Conservation (phyloP, 37 sponge, comb jelly and placozoan genomes). For the Theonella swinhoei region DNA sequence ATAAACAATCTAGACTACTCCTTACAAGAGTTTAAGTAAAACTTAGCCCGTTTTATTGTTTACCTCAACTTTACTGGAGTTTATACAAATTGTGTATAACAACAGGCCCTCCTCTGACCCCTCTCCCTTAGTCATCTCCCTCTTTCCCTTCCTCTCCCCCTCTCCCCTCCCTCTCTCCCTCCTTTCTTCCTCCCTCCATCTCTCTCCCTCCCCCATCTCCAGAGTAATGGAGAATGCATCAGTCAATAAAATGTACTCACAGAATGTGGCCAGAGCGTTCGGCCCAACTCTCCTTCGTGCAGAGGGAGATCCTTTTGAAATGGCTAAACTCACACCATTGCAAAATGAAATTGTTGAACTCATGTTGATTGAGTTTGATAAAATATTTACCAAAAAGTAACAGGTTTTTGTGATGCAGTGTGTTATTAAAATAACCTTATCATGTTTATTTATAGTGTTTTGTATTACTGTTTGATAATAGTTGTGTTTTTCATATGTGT, state of each 20-base stretch:
- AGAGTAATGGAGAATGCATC: constrained; percentile 68
- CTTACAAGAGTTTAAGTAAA: too few relatives aligned
- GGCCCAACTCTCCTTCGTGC: constrained; percentile 79
- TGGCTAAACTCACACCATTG: constrained; percentile 71
- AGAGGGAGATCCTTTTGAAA: constrained; percentile 61
- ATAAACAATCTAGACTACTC: too few relatives aligned
- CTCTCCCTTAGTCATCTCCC: too few relatives aligned
- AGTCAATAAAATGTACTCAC: constrained; percentile 69
- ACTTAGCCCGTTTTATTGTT: too few relatives aligned
- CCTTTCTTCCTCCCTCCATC: background rate
- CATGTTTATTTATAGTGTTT: too few relatives aligned
- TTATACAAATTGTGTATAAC: too few relatives aligned
- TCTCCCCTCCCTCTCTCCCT: too few relatives aligned
- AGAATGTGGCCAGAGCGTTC: constrained; percentile 75
- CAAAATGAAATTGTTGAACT: constrained; percentile 68
- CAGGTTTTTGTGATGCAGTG: too few relatives aligned
- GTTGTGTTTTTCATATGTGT: background rate
- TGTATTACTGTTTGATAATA: background rate
- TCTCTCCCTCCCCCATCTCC: background rate
- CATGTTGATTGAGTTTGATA: constrained; percentile 54
- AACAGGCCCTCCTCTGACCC: background rate
- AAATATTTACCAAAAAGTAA: constrained; percentile 29
- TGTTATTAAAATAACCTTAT: too few relatives aligned
- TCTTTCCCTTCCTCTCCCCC: too few relatives aligned
- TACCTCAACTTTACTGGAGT: too few relatives aligned